Evolutionary conservation across 2,113 vertebrate genomes (phyloP).

Genomic region (Pachycephala philippinensis): DNA sequence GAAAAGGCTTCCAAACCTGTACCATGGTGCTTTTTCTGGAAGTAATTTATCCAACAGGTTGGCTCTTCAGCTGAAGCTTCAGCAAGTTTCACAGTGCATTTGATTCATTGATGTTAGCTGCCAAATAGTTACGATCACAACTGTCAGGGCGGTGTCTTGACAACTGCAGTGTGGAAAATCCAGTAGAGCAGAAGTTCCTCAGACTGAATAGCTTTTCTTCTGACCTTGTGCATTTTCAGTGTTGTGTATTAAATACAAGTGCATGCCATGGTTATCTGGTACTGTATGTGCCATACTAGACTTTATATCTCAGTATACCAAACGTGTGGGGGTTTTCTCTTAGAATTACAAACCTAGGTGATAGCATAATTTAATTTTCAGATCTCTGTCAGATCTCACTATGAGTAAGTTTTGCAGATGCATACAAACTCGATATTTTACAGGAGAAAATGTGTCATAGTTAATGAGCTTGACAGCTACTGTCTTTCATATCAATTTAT

Average conservation of each 20-base stretch:
- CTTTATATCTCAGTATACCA: background rate
- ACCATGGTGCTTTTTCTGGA: background rate
- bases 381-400: background rate
- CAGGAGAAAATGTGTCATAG: background rate
- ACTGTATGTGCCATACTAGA: background rate
- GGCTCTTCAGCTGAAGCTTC: background rate
- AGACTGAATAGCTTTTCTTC: background rate
- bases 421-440: background rate
- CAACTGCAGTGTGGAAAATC: background rate
- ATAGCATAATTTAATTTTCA: background rate
- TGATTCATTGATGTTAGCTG: background rate
- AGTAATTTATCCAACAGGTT: background rate
- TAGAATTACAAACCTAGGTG: background rate
- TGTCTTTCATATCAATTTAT: background rate
- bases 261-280: background rate
- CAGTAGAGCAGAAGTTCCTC: background rate
- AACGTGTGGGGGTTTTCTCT: background rate
- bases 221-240: background rate
- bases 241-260: background rate
- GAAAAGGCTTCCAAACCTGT: background rate
- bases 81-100: background rate
- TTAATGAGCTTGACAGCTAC: background rate
- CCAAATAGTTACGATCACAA: background rate
- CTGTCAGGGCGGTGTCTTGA: background rate
- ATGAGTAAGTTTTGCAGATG: background rate